phyloP scores from a whole-genome alignment of 2,113 vertebrate genomes.

The Misgurnus mizolepis region DNA sequence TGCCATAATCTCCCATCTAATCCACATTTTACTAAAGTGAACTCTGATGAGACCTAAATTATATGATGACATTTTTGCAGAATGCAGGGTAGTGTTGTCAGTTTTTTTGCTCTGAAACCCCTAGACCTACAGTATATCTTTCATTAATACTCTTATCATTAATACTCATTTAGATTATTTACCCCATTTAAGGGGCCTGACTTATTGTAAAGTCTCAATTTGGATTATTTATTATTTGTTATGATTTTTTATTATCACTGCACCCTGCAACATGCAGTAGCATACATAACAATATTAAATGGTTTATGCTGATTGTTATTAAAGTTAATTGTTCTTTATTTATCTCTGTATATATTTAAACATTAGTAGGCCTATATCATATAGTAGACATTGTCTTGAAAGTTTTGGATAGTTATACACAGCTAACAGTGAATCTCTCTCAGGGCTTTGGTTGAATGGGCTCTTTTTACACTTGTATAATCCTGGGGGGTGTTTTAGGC shows the following conservation, averaged over 20 bases:
- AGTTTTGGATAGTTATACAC: constrained; percentile 48
- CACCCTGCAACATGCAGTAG: no score
- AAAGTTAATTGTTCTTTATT: no score
- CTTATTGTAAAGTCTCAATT: no score
- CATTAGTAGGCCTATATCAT: background rate
- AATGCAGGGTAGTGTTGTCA: background rate
- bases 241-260: no score
- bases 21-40: constrained; percentile 71
- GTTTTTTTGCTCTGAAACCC: no score
- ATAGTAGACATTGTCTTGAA: background rate
- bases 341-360: no score
- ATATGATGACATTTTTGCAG: constrained; percentile 58
- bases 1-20: constrained; percentile 78
- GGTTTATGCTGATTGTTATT: no score
- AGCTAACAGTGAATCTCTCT: constrained; percentile 71
- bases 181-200: no score
- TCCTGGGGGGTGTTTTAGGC: constrained; percentile 72
- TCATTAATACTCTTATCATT: no score
- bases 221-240: no score
- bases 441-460: constrained; percentile 72
- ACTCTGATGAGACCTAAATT: constrained; percentile 66
- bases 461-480: constrained; percentile 80
- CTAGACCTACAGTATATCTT: no score
- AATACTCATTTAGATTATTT: no score
- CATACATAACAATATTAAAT: background rate